phyloP scores from a whole-genome alignment of 2,797 vertebrate species.

The Enteromius trimaculatus region DNA sequence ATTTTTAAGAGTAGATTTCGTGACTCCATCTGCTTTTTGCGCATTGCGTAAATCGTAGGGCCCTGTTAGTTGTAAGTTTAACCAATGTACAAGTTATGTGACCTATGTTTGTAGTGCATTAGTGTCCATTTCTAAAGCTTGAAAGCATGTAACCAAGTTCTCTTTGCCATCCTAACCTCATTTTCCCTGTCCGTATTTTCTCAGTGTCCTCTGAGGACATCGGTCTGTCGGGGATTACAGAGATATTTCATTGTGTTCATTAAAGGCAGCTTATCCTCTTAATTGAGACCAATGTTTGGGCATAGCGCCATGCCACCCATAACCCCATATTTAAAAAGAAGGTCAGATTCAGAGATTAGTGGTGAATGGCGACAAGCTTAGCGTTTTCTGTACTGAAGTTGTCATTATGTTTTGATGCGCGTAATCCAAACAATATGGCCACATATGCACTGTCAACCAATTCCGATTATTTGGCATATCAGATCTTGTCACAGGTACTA shows the following conservation, averaged over 20 bases:
- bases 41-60: background rate
- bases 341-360: constrained; percentile 34
- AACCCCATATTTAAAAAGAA: constrained; percentile 30
- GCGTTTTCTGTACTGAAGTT: background rate
- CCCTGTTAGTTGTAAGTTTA: background rate
- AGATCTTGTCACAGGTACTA: background rate
- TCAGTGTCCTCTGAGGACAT: constrained; percentile 20
- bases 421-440: background rate
- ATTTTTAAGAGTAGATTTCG: background rate
- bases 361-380: background rate
- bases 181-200: constrained; percentile 24
- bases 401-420: background rate
- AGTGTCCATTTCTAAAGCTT: background rate
- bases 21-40: background rate
- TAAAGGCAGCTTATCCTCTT: constrained; percentile 48
- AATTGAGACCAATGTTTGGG: constrained; percentile 40
- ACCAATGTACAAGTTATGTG: background rate
- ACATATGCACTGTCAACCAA: background rate
- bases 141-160: background rate
- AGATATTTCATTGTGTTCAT: constrained; percentile 44
- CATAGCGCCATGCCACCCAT: constrained; percentile 4
- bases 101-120: background rate
- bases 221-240: constrained; percentile 35
- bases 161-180: constrained; percentile 16
- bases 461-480: background rate